A percentile compares a stretch with the other conserved stretches of the same genome.
phyloP scores from a whole-genome alignment of 1,140 invertebrate genomes.

The Trypoxylus dichotomus region DNA sequence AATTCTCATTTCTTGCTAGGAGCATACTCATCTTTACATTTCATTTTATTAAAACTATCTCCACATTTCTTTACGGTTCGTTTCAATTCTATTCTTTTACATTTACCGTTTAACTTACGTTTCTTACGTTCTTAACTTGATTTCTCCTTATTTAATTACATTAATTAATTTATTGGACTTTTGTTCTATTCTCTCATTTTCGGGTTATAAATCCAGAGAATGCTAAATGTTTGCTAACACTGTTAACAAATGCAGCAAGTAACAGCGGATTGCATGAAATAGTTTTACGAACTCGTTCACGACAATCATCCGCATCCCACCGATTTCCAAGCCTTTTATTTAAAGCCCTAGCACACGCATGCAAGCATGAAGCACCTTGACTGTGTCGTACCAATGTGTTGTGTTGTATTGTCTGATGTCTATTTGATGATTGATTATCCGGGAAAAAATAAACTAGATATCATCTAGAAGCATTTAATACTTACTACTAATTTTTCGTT shows the following conservation, averaged over 20 bases:
- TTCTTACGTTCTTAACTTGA: constrained; percentile 28
- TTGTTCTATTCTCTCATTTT: constrained; percentile 17
- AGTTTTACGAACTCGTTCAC: background rate
- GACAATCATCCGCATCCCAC: constrained; percentile 1
- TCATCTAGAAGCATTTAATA: too few species aligned
- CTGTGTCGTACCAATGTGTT: constrained; percentile 5
- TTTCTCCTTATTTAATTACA: constrained; percentile 23
- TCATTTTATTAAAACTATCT: constrained; percentile 33
- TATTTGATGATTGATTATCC: background rate
- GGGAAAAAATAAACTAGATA: background rate
- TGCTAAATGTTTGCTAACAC: constrained; percentile 33
- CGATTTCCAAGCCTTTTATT: background rate
- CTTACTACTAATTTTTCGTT: too few species aligned
- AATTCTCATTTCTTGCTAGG: constrained; percentile 30
- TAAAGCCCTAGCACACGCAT: background rate
- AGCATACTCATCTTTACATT: constrained; percentile 39
- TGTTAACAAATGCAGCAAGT: constrained; percentile 30
- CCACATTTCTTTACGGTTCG: constrained; percentile 18
- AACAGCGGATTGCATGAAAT: constrained; percentile 13
- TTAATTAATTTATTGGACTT: constrained; percentile 17
- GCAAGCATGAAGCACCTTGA: constrained; percentile 23
- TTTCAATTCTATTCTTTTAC: constrained; percentile 27
- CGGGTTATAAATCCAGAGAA: constrained; percentile 36
- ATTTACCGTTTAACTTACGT: constrained; percentile 28
- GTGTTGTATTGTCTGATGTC: background rate